phyloP scores from a whole-genome alignment of 1,140 invertebrate species.

The Grapholita molesta region DNA sequence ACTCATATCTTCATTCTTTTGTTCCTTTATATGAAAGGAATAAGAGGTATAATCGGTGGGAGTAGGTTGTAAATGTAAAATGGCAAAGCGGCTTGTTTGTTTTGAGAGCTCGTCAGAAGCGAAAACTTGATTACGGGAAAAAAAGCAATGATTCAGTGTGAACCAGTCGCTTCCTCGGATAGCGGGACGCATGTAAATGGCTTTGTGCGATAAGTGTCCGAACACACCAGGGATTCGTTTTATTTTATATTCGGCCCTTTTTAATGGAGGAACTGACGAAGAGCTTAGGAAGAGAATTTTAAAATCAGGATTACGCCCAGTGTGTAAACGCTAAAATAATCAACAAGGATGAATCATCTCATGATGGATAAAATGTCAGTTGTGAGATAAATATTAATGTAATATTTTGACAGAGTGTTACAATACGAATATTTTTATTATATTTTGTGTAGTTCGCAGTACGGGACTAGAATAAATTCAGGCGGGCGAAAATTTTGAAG shows the following conservation, averaged over 20 bases:
- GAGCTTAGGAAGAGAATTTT: not conserved
- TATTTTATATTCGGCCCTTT: not conserved
- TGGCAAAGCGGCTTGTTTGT: slow-evolving; percentile 53
- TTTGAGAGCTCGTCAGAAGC: slow-evolving; percentile 51
- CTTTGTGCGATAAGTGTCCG: slow-evolving; percentile 20
- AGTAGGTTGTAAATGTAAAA: slow-evolving; percentile 30
- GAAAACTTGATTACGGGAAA: slow-evolving; percentile 64
- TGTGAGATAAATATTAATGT: not conserved
- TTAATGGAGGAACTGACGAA: not conserved
- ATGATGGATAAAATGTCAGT: not conserved
- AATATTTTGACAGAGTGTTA: not conserved
- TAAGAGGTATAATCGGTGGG: not conserved
- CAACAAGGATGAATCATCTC: not conserved
- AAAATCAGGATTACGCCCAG: not conserved
- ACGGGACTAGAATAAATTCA: no score
- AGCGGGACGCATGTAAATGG: slow-evolving; percentile 67
- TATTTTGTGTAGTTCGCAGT: no score
- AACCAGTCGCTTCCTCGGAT: slow-evolving; percentile 58
- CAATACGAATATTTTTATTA: no score
- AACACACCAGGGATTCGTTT: not conserved
- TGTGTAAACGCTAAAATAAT: not conserved
- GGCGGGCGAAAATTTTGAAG: no score
- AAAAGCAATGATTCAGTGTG: slow-evolving; percentile 56
- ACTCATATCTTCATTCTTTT: not conserved
- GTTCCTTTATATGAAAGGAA: not conserved